These are phyloP conservation scores for Tetragnatha montana DNA, from an alignment of 2,888 invertebrate species.

Conservation along the genomic window DNA sequence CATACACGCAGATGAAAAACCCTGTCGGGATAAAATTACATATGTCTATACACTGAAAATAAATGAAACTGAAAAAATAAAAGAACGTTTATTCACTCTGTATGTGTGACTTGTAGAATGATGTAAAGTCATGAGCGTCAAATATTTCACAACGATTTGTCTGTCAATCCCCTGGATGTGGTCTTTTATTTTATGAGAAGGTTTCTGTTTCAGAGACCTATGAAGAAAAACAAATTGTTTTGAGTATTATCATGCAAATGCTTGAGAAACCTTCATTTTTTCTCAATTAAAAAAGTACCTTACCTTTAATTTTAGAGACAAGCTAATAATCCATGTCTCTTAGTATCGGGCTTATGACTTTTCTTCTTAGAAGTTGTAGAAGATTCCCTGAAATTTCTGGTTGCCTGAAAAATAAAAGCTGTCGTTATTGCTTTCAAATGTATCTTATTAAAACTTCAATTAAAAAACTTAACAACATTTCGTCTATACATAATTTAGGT, in stretches of 20 bases:
- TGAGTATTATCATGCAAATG: no score
- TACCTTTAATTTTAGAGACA: background rate
- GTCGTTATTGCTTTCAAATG: background rate
- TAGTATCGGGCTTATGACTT: conserved; percentile 30
- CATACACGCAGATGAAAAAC: conserved; percentile 13
- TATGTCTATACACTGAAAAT: background rate
- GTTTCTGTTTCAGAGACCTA: conserved; percentile 9
- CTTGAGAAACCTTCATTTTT: background rate
- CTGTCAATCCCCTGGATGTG: conserved; percentile 10
- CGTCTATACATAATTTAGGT: no score
- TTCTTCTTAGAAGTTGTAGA: conserved; percentile 37
- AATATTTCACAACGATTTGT: background rate
- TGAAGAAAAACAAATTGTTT: background rate
- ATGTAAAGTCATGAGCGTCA: conserved; percentile 14
- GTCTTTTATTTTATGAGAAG: background rate
- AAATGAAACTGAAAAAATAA: conserved; percentile 9
- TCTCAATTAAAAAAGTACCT: background rate
- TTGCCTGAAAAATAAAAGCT: conserved; percentile 12
- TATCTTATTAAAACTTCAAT: background rate
- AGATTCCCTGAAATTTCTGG: conserved; percentile 23
- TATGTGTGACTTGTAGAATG: background rate
- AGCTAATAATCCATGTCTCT: conserved; percentile 41
- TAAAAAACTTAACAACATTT: no score
- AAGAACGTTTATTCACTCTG: background rate
- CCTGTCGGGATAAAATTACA: background rate